Base-by-base conservation (phyloP, 2,888 invertebrate genomes). In the Acrobasis suavella region DNA sequence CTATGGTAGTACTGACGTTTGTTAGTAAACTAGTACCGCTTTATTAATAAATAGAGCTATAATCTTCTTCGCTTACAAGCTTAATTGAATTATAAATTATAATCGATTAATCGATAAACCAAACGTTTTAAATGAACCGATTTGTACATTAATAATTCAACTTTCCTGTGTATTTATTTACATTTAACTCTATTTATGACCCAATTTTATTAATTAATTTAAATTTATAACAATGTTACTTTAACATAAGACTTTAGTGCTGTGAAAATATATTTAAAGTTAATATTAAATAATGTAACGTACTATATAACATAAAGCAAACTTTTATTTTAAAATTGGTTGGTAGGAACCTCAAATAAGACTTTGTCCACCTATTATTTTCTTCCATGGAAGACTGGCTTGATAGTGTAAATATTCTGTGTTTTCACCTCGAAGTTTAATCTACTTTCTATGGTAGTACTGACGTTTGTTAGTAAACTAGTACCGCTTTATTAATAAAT, bases 11-110 rank as follows among this genome's bases (percentile, higher is more conserved):
- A 15, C 16, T 50, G 3, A 50, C 5, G 15, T 50, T 50, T 50
- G 16, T 50, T 50, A 14, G 50, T 50, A 50, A 50, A 7, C n/a
- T 50, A 15, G 22, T 15, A 50, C 50, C 22, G 8, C n/a, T 50
- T 50, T 50, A 15, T 50, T 50, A 15, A n/a, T 15, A 15, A 15
- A 50, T 15, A 50, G 9, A 50, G 15, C 1, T 1, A 14, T 15
- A 50, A 32, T 32, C 32, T 32, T 2, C 2, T 2, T 32, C 32
- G 32, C 32, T 50, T 50, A 50, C 50, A 15, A 8, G 16, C 50
- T 50, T 50, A 50, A 50, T 15, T 50, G 50, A 50, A 50, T 50
- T 50, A 50, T 16, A 50, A 50, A 50, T 50, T 15, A 15, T 50
- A 50, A 50, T 7, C 50, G 7, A 32, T 32, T 32, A 32, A 32